Conservation (phyloP, 2,888 invertebrate species). For the Empis livida region DNA sequence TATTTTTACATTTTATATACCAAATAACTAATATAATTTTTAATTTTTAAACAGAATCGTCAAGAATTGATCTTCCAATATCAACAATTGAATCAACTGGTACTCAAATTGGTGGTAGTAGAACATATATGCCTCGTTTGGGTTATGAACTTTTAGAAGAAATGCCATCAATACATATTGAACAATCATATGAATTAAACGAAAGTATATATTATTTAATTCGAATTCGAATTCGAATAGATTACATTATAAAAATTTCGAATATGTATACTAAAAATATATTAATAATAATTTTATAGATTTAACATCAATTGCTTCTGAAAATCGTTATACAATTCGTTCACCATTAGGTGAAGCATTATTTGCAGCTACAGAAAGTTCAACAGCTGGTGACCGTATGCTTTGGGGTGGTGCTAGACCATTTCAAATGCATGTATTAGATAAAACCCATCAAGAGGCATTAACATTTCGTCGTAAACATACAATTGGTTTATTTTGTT, state of each 20-base stretch:
- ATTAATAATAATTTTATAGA: slow-evolving; percentile 14
- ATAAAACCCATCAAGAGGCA: slow-evolving; percentile 72
- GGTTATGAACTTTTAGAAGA: slow-evolving; percentile 61
- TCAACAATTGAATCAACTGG: slow-evolving; percentile 22
- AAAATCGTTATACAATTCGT: slow-evolving; percentile 59
- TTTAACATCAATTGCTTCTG: slow-evolving; percentile 43
- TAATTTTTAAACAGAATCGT: background rate
- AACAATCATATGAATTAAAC: slow-evolving; percentile 66
- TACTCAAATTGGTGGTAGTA: slow-evolving; percentile 15
- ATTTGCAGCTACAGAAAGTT: slow-evolving; percentile 59
- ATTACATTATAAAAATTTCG: no score
- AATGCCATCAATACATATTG: slow-evolving; percentile 54
- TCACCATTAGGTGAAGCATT: slow-evolving; percentile 60
- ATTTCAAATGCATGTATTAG: slow-evolving; percentile 67
- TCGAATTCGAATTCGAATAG: no score
- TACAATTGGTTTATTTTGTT: slow-evolving; percentile 55
- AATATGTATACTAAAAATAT: background rate
- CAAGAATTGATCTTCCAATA: slow-evolving; percentile 24
- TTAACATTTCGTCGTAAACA: slow-evolving; percentile 58
- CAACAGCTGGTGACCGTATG: slow-evolving; percentile 47
- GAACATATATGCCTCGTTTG: slow-evolving; percentile 39
- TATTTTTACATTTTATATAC: no score
- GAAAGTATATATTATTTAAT: slow-evolving; percentile 50
- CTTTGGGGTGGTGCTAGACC: slow-evolving; percentile 54
- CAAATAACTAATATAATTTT: no score